These are phyloP conservation scores for Ochropleura plecta DNA, from an alignment of 2,888 invertebrate species.

Conservation along the genomic window DNA sequence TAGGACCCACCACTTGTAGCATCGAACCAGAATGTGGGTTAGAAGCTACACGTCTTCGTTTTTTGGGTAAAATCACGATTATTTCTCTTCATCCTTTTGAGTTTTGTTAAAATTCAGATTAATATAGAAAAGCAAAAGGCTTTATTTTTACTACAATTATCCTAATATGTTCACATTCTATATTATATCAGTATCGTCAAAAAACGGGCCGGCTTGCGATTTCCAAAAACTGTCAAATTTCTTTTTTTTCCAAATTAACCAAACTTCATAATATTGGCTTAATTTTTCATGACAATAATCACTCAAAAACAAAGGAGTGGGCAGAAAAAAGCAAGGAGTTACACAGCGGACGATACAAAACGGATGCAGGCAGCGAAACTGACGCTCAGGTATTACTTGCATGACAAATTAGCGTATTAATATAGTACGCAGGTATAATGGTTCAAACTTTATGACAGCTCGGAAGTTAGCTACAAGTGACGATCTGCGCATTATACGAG, in stretches of 20 bases:
- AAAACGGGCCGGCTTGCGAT: too few species aligned
- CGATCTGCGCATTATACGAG: too few species aligned
- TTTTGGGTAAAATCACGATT: background rate
- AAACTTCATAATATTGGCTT: slow-evolving; percentile 23
- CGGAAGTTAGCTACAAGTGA: too few species aligned
- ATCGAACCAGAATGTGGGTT: too few species aligned
- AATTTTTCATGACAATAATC: slow-evolving; percentile 20
- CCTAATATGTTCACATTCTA: background rate
- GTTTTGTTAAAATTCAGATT: background rate
- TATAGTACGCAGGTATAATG: too few species aligned
- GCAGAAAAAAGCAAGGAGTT: slow-evolving; percentile 77
- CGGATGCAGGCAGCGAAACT: slow-evolving; percentile 74
- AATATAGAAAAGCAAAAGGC: background rate
- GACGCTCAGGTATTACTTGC: slow-evolving; percentile 76
- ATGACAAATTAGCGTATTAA: background rate
- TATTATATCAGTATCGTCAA: background rate
- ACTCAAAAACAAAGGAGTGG: slow-evolving; percentile 72
- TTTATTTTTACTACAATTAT: background rate
- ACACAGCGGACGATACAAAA: slow-evolving; percentile 67
- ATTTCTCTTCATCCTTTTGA: background rate
- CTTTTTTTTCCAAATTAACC: slow-evolving; percentile 30
- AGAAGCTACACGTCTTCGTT: background rate
- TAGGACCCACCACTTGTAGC: background rate
- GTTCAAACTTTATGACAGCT: too few species aligned
- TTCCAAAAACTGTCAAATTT: background rate